These are phyloP conservation scores for Neosilurus mollespiculum DNA, from an alignment of 2,797 vertebrate genomes.

Conservation along the genomic window DNA sequence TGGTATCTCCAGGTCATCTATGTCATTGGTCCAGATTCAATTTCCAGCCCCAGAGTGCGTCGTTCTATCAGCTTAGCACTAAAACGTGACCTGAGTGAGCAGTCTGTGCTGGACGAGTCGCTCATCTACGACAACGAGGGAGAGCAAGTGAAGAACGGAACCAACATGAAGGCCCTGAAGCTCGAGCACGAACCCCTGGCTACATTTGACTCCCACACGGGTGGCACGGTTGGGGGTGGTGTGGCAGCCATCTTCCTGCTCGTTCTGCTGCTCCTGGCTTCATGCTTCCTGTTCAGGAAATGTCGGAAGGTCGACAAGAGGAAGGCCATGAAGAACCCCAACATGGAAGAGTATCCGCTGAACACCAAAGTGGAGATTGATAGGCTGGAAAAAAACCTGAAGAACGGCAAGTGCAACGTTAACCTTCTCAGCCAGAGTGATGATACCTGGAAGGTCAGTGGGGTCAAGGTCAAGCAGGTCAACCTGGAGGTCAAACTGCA, in stretches of 20 bases:
- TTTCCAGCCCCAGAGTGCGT: constrained; percentile 80
- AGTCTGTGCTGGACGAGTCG: constrained; percentile 86
- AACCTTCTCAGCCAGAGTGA: constrained; percentile 76
- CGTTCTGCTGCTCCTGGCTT: constrained; percentile 75
- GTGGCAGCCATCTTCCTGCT: constrained; percentile 80
- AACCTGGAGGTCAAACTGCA: constrained; percentile 91
- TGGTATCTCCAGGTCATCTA: constrained; percentile 99
- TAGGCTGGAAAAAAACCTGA: constrained; percentile 76
- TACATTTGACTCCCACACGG: constrained; percentile 79
- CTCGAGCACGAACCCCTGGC: constrained; percentile 78
- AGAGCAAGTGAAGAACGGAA: constrained; percentile 93
- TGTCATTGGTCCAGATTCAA: constrained; percentile 85
- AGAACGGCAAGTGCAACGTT: constrained; percentile 80
- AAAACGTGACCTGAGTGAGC: constrained; percentile 75
- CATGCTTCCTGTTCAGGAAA: constrained; percentile 81
- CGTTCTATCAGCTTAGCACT: constrained; percentile 77
- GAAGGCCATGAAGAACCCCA: constrained; percentile 76
- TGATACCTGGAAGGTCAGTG: constrained; percentile 63
- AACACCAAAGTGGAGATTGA: constrained; percentile 89
- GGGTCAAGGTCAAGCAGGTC: constrained; percentile 82
- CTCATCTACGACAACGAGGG: constrained; percentile 96
- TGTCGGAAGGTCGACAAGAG: constrained; percentile 74
- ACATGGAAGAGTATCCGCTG: constrained; percentile 78
- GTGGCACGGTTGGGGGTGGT: constrained; percentile 84
- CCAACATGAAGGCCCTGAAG: constrained; percentile 92